Percentiles rank a stretch among this genome's conserved stretches.
These are phyloP conservation scores for Drosophila yakuba DNA, from an alignment of 1,140 invertebrate genomes.

Conservation along the genomic window DNA sequence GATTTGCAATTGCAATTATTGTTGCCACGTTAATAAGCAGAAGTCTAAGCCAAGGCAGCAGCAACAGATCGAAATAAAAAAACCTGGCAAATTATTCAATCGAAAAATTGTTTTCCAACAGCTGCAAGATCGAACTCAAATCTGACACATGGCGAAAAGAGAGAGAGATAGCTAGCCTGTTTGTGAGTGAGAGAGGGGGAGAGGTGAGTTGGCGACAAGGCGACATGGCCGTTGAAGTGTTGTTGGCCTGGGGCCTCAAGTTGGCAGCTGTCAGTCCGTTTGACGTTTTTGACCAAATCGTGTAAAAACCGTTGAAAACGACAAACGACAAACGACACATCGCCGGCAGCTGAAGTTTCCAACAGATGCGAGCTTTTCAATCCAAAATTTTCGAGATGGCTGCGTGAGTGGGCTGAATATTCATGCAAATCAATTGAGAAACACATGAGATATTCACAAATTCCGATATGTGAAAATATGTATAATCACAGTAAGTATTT, in stretches of 20 bases:
- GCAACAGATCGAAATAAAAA: conserved; percentile 17
- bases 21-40: conserved; percentile 71
- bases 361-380: conserved; percentile 60
- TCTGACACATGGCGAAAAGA: conserved; percentile 46
- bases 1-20: conserved; percentile 73
- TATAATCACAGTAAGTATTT: too few relatives aligned
- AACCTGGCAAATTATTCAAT: conserved; percentile 78
- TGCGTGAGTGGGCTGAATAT: conserved; percentile 6
- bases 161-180: conserved; percentile 13
- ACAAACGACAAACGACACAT: conserved; percentile 68
- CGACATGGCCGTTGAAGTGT: conserved; percentile 55
- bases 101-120: conserved; percentile 72
- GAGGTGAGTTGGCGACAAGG: conserved; percentile 44
- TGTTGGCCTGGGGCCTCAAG: conserved; percentile 47
- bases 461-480: too few relatives aligned
- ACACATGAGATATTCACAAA: too few relatives aligned
- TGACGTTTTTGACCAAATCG: conserved; percentile 81
- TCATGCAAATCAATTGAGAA: background rate
- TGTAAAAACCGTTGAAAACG: conserved; percentile 78
- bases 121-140: conserved; percentile 68
- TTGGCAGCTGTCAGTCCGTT: conserved; percentile 65
- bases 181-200: too few relatives aligned
- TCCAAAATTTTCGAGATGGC: conserved; percentile 28
- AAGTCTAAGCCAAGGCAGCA: conserved; percentile 30
- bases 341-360: conserved; percentile 44